Evolutionary conservation across 2,797 vertebrate species (phyloP).

Genomic region (Triplophysa yarkandensis): DNA sequence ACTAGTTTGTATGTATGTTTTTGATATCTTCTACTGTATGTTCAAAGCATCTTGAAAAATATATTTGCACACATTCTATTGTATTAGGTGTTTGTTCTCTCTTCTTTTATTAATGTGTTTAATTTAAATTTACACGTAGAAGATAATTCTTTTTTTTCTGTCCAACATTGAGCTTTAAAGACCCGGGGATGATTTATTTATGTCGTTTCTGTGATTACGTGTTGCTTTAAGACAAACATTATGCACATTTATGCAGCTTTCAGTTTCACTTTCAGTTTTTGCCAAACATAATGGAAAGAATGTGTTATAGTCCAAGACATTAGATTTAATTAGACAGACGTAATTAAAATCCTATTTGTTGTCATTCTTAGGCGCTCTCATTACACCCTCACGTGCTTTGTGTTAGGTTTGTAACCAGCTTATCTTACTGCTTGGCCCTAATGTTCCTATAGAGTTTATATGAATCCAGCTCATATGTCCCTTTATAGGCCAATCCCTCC

Average conservation of each 20-base stretch:
- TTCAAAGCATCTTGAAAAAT: constrained; percentile 62
- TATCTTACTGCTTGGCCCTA: constrained; percentile 66
- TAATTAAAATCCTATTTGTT: constrained; percentile 27
- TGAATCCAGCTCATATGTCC: constrained; percentile 64
- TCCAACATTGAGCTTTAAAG: background rate
- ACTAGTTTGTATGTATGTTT: constrained; percentile 51
- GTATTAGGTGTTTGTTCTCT: background rate
- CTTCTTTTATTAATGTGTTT: background rate
- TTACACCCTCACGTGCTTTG: constrained; percentile 46
- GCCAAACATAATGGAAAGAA: too few species aligned
- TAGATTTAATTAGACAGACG: background rate
- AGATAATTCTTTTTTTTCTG: background rate
- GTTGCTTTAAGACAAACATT: too few species aligned
- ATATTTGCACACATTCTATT: constrained; percentile 68
- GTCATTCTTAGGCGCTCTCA: constrained; percentile 28
- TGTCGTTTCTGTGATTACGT: too few species aligned
- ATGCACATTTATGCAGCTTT: too few species aligned
- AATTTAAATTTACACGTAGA: background rate
- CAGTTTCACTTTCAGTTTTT: too few species aligned
- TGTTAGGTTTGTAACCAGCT: constrained; percentile 56
- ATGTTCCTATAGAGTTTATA: constrained; percentile 63
- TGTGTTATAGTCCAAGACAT: too few species aligned
- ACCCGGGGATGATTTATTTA: too few species aligned
- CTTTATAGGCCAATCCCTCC: constrained; percentile 70
- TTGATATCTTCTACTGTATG: constrained; percentile 54